A percentile compares a stretch with the other conserved stretches of the same genome.
Evolutionary conservation across 2,113 vertebrate species (phyloP).

Genomic region (Coturnix japonica): DNA sequence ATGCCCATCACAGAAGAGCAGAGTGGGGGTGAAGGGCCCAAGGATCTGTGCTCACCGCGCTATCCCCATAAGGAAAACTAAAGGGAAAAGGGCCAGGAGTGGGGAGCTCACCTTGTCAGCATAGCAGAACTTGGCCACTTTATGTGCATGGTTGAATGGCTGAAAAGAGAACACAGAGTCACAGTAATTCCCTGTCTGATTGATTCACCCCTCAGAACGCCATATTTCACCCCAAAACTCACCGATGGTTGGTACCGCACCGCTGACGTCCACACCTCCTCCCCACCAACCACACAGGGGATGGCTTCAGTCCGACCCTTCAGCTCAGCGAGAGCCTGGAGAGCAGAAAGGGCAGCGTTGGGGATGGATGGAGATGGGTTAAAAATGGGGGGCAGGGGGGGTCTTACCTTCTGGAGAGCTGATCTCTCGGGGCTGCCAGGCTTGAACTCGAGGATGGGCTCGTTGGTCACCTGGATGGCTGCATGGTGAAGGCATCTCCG

Average conservation of each 20-base stretch:
- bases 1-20: rapidly evolving
- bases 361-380: not conserved
- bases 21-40: no score
- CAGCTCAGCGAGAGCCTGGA: slow-evolving; percentile 81
- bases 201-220: not conserved
- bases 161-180: slow-evolving; percentile 51
- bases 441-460: slow-evolving; percentile 87
- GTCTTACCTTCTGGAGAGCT: slow-evolving; percentile 83
- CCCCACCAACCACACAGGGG: slow-evolving; percentile 91
- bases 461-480: slow-evolving; percentile 86
- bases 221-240: slow-evolving; percentile 54
- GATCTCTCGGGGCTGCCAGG: slow-evolving; percentile 84
- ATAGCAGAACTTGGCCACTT: slow-evolving; percentile 95
- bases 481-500: slow-evolving; percentile 75
- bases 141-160: slow-evolving; percentile 93
- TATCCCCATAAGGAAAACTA: not conserved
- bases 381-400: not conserved
- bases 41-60: not conserved
- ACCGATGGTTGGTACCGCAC: slow-evolving; percentile 91
- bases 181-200: rapidly evolving
- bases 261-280: slow-evolving; percentile 89
- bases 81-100: not conserved
- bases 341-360: rapidly evolving
- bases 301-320: slow-evolving; percentile 87
- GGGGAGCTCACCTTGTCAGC: slow-evolving; percentile 88